Evolutionary conservation across 2,888 invertebrate genomes (phyloP), one percentile per base, ranked within the genome.

Genomic region (Neria commutata): DNA sequence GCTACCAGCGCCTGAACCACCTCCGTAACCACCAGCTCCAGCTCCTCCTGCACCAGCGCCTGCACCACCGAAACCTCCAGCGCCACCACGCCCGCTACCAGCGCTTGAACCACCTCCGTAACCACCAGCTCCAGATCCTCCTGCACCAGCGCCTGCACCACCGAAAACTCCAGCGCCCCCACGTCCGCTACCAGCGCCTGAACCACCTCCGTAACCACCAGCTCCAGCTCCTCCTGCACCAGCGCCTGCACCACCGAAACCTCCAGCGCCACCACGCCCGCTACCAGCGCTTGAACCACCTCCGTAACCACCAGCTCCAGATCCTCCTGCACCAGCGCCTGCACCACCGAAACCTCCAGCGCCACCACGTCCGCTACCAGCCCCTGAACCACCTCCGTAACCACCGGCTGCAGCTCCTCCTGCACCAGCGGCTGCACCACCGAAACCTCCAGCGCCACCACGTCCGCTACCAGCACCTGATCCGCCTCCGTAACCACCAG

Each of bases 201-300:
- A 67, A 16, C 47, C 60, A 19, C 66, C 67, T 17, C 67, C 81
- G 16, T 78, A 81, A 47, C 58, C 61, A 65, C 46, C 73, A 64
- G 34, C 67, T 65, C 56, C 62, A 6, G 63, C 66, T 14, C 54
- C 60, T 45, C 54, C 58, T 67, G 68, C 62, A 60, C 62, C 60
- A n/a, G 56, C 60, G 10, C 55, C 51, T 24, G 54, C 45, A 1
- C 55, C 62, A 8, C 61, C 68, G 3, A 56, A 37, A 51, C 42
- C 50, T 55, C 56, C 67, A 0, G 4, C 4, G 4, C 54, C 54
- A 48, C 54, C 57, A 1, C 50, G 24, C 14, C 46, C 42, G 21
- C 46, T 17, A 1, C 56, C 58, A 19, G 52, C 57, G 3, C 56
- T 64, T 14, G 33, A 51, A 21, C 47, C 56, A 5, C 49, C 63